Evolutionary conservation across 2,888 invertebrate genomes (phyloP), one percentile per base, ranked within the genome.

Genomic region (Cartodere bifasciata): DNA sequence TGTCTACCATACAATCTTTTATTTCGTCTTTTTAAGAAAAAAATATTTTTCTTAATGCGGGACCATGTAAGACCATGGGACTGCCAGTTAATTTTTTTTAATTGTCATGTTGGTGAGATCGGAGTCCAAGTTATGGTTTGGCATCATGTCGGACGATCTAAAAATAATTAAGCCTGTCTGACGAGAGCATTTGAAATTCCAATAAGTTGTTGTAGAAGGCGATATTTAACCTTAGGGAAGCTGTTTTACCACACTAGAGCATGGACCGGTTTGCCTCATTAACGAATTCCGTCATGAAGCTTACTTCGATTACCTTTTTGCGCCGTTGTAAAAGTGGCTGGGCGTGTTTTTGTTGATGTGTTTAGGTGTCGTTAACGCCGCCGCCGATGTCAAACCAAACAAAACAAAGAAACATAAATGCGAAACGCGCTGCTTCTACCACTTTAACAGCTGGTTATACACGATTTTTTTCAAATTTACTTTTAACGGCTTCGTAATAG

Each of bases 281-380:
- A 48, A 45, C 39, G 38, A 44, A 47, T 48, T 48, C 44, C 43
- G 42, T 42, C 43, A 42, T 46, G 45, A 43, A 42, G 42, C 44
- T 38, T 34, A 36, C 37, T 40, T 38, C 38, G 42, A 45, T 45
- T 40, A 42, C 44, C 40, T 46, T 43, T 48, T 45, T 43, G 40
- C 40, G 36, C 28, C 30, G 35, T 36, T 43, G 37, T 32, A 26
- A 37, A 16, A 32, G 40, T 36, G 41, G 34, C 38, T 32, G 37
- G 39, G 28, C 37, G 36, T 32, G 40, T 41, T 42, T 44, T 42
- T 44, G 37, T 42, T 33, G 29, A 29, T 31, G 28, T 33, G 35
- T 42, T 43, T 39, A 40, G 40, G 40, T 41, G 43, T 43, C 45
- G 43, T 47, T 46, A 43, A 37, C 40, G 43, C 40, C 39, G 43